Evolutionary conservation across 2,888 invertebrate genomes (phyloP).

Genomic region (Aricia artaxerxes): DNA sequence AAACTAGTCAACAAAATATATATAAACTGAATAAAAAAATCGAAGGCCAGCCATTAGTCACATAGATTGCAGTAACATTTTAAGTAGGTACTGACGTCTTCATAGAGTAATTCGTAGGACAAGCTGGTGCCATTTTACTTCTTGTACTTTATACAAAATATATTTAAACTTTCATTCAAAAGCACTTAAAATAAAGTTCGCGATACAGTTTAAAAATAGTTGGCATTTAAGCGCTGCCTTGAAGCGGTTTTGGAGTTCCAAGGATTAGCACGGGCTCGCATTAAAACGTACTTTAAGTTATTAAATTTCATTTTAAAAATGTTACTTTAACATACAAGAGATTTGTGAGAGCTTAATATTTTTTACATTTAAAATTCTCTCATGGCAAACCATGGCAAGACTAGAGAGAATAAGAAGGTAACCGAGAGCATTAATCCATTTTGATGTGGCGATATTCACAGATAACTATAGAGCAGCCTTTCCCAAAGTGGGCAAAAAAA

Average conservation of each 20-base stretch:
- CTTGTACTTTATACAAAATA: background rate
- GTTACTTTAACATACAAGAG: constrained; percentile 8
- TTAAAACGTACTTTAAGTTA: constrained; percentile 11
- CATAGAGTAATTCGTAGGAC: background rate
- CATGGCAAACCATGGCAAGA: background rate
- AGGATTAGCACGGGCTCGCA: background rate
- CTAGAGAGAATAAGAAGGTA: background rate
- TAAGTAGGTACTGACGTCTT: background rate
- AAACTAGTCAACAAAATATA: too few species aligned
- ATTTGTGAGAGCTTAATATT: background rate
- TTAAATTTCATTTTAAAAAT: constrained; percentile 1
- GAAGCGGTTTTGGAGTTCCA: constrained; percentile 10
- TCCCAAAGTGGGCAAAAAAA: too few species aligned
- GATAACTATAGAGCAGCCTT: background rate
- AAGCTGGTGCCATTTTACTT: background rate
- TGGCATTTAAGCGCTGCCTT: constrained; percentile 5
- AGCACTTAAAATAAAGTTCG: constrained; percentile 18
- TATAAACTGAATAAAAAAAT: too few species aligned
- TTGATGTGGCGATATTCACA: too few species aligned
- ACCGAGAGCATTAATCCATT: background rate
- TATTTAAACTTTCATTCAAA: constrained; percentile 2
- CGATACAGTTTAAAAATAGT: constrained; percentile 9
- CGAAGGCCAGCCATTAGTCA: too few species aligned
- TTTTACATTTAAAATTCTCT: background rate
- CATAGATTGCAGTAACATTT: background rate